A percentile compares a stretch with the other conserved stretches of the same genome.
Evolutionary conservation across 2,888 invertebrate genomes (phyloP).

Genomic region (Callosobruchus maculatus): DNA sequence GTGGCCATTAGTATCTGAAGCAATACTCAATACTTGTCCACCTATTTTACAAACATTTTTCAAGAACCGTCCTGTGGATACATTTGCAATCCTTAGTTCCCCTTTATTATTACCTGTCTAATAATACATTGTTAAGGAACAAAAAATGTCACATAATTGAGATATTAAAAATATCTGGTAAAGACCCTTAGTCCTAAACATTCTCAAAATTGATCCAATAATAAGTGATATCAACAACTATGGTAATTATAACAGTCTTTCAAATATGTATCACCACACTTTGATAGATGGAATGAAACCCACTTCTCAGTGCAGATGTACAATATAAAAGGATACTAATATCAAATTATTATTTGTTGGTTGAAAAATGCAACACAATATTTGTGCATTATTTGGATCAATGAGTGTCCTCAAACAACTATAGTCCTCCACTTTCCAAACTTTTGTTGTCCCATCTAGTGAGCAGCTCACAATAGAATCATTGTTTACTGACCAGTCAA

Average conservation of each 20-base stretch:
- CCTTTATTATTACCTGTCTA: slow-evolving; percentile 71
- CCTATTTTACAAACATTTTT: slow-evolving; percentile 60
- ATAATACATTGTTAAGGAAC: slow-evolving; percentile 7
- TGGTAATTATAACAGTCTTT: too few species aligned
- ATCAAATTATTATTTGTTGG: slow-evolving; percentile 84
- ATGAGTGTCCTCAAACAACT: slow-evolving; percentile 61
- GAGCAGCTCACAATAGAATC: slow-evolving; percentile 78
- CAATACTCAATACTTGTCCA: slow-evolving; percentile 63
- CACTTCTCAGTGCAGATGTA: not conserved
- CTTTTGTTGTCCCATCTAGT: slow-evolving; percentile 66
- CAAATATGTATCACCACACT: too few species aligned
- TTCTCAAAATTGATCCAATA: too few species aligned
- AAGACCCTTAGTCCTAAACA: too few species aligned
- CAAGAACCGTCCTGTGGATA: slow-evolving; percentile 80
- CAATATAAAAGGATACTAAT: slow-evolving; percentile 63
- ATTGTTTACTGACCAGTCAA: slow-evolving; percentile 84
- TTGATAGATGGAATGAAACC: not conserved
- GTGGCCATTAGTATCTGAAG: slow-evolving; percentile 74
- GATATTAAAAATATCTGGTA: too few species aligned
- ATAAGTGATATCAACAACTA: too few species aligned
- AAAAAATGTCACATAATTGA: too few species aligned
- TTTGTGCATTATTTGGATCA: slow-evolving; percentile 61
- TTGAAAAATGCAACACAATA: slow-evolving; percentile 74
- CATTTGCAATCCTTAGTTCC: slow-evolving; percentile 73
- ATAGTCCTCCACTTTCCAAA: slow-evolving; percentile 62